phyloP scores from a whole-genome alignment of 2,113 vertebrate species.

The Bubo blakistoni region DNA sequence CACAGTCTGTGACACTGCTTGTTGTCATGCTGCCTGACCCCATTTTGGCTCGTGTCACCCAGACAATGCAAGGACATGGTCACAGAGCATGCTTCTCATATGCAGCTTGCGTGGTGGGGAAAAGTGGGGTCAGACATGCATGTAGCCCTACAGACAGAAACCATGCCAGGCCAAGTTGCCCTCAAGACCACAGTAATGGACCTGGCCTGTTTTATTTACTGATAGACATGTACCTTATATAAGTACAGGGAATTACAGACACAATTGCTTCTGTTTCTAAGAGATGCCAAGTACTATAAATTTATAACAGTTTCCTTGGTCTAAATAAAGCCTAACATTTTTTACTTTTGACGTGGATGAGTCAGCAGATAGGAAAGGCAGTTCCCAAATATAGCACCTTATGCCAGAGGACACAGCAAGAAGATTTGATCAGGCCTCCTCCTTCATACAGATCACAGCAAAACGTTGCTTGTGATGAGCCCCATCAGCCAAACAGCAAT shows the following conservation, averaged over 20 bases:
- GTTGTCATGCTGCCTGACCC: accelerated
- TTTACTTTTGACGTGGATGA: conserved; percentile 43
- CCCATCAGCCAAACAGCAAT: not conserved
- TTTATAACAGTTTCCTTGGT: not conserved
- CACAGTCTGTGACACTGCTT: not conserved
- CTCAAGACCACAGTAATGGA: not conserved
- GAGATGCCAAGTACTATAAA: not conserved
- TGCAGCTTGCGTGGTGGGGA: not conserved
- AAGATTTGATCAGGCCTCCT: not conserved
- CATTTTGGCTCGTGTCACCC: not conserved
- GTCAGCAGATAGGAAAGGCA: conserved; percentile 47
- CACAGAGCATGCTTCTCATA: not conserved
- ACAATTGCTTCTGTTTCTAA: not conserved
- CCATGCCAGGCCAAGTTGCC: not conserved
- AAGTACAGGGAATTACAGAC: not conserved
- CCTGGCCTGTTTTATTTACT: not conserved
- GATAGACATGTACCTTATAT: not conserved
- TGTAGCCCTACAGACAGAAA: not conserved
- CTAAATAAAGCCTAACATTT: conserved; percentile 10
- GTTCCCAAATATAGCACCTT: conserved; percentile 24
- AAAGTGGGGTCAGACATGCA: accelerated
- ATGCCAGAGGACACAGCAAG: not conserved
- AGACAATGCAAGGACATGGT: not conserved
- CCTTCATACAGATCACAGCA: not conserved
- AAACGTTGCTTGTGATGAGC: not conserved